A percentile compares a stretch with the other conserved stretches of the same genome.
phyloP scores from a whole-genome alignment of 2,888 invertebrate genomes.

The Dione vanillae region DNA sequence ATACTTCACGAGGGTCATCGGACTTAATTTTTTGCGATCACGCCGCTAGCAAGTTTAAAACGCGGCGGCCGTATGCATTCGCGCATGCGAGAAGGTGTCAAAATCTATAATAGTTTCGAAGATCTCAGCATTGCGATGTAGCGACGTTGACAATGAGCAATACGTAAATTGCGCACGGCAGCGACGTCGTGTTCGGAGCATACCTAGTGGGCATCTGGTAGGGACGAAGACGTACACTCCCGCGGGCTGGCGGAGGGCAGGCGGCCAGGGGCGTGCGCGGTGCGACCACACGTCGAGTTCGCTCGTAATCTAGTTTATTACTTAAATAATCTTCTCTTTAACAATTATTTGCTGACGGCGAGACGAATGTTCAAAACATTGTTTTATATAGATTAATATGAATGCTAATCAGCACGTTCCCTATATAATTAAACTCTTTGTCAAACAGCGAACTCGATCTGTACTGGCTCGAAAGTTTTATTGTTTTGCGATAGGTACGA shows the following conservation, averaged over 20 bases:
- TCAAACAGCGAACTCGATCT: constrained; percentile 57
- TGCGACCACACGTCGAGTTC: constrained; percentile 73
- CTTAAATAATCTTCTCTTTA: constrained; percentile 70
- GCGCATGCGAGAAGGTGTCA: constrained; percentile 83
- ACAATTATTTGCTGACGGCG: constrained; percentile 64
- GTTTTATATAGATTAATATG: constrained; percentile 58
- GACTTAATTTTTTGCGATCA: constrained; percentile 75
- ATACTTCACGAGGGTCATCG: constrained; percentile 71
- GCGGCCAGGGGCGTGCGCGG: constrained; percentile 75
- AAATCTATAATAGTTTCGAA: constrained; percentile 81
- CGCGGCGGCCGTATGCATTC: constrained; percentile 82
- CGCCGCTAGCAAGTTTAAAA: constrained; percentile 80
- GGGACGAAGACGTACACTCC: constrained; percentile 78
- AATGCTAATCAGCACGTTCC: constrained; percentile 51
- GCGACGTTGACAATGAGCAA: constrained; percentile 58
- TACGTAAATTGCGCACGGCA: constrained; percentile 57
- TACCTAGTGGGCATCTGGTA: constrained; percentile 67
- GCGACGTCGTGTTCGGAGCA: constrained; percentile 65
- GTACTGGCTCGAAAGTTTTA: constrained; percentile 64
- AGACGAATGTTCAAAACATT: constrained; percentile 59
- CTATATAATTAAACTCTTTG: constrained; percentile 59
- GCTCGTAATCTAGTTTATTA: constrained; percentile 73
- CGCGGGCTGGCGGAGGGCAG: constrained; percentile 68
- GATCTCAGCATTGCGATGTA: constrained; percentile 70
- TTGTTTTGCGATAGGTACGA: constrained; percentile 57